A percentile compares a stretch with the other conserved stretches of the same genome.
Conservation (phyloP, 2,888 invertebrate genomes). For the Augochlorella aurata region DNA sequence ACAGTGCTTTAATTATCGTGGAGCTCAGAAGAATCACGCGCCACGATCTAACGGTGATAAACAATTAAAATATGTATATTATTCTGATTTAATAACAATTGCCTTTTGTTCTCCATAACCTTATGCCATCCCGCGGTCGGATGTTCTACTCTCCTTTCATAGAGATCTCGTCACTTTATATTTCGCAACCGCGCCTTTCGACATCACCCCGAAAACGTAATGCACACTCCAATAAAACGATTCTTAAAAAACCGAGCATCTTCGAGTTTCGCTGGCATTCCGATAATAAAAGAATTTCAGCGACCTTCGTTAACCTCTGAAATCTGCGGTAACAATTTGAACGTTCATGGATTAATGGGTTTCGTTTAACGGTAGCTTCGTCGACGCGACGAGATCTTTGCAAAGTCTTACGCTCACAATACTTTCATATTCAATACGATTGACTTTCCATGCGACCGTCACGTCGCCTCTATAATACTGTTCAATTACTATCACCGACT, state of each 20-base stretch:
- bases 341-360: neutral
- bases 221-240: neutral
- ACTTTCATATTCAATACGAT: neutral
- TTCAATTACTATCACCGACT: neutral
- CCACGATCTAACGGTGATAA: neutral
- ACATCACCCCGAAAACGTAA: neutral
- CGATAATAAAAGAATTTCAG: neutral
- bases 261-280: neutral
- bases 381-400: no score
- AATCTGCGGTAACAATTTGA: neutral
- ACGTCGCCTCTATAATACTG: neutral
- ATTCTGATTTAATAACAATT: neutral
- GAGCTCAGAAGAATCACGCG: neutral
- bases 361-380: no score
- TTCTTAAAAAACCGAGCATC: neutral
- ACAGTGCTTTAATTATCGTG: neutral
- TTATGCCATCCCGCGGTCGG: neutral
- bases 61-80: conserved; percentile 13
- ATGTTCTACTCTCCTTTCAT: conserved; percentile 6
- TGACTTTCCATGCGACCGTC: neutral
- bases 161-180: neutral
- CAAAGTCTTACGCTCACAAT: no score
- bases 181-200: neutral
- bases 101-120: conserved; percentile 10
- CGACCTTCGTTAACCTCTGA: neutral